Evolutionary conservation across 2,113 vertebrate genomes (phyloP), one percentile per base, ranked within the genome.

Genomic region (Triplophysa tibetana): DNA sequence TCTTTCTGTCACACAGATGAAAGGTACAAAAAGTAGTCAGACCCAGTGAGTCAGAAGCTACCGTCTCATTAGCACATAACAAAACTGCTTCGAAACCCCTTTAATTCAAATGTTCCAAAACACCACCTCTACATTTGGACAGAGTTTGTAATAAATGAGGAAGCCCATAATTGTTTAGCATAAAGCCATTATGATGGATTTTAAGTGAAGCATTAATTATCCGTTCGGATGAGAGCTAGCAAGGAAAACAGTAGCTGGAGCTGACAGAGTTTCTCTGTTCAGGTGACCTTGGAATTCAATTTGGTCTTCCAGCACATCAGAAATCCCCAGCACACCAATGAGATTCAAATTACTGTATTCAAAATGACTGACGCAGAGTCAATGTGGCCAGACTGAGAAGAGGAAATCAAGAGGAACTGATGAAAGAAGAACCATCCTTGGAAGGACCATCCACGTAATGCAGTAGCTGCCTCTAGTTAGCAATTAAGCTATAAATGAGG

Each of bases 211-310:
- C 79, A 79, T 77, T 81, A 85, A 87, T 87, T 85, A 81, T 83
- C 82, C 85, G 61, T 52, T 79, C 81, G 56, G 19, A 77, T 77
- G 80, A 82, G 70, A 60, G 54, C 48, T 65, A 73, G 29, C 56
- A 38, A 29, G 61, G 74, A 54, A 1, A 5, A 19, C 4, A 66
- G 63, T 16, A 45, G 41, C 65, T n/a, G 60, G n/a, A 81, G 80
- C 75, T 81, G 70, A 80, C 60, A 82, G 60, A 14, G 62, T 65
- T 29, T 69, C 67, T 81, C 79, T 70, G 54, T 88, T 85, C 76
- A 70, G 60, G 81, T 86, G 88, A 91, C 90, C 89, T 91, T 92
- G 88, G 81, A 85, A 86, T 87, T 81, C 84, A 86, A 89, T 90
- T 88, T 84, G 88, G 82, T 89, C 88, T 90, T 86, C 81, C 81